Evolutionary conservation across 2,113 vertebrate species (phyloP).

Genomic region (Megaceryle maxima): DNA sequence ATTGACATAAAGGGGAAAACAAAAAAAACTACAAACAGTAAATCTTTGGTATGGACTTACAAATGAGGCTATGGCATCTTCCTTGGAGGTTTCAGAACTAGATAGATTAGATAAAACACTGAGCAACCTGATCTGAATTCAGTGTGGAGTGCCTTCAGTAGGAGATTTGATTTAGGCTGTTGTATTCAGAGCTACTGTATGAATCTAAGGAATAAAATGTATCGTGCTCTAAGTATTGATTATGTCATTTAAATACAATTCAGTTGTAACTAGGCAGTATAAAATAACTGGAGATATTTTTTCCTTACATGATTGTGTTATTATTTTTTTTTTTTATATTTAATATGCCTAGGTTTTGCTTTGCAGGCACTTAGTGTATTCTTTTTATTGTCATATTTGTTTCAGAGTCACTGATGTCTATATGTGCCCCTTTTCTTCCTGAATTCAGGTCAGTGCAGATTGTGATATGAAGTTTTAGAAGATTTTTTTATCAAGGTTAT

Average conservation of each 20-base stretch:
- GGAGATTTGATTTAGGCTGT: neutral
- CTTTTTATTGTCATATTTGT: neutral
- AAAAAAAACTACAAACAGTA: too few species aligned
- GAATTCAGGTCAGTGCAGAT: neutral
- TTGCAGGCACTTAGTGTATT: accelerated
- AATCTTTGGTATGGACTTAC: too few species aligned
- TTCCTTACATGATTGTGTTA: neutral
- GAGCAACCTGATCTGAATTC: too few species aligned
- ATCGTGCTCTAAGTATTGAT: neutral
- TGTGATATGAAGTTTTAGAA: neutral
- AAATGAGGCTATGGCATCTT: too few species aligned
- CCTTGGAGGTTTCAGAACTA: too few species aligned
- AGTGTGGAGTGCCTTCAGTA: too few species aligned
- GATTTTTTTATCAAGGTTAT: neutral
- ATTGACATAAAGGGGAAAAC: too few species aligned
- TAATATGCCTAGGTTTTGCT: neutral
- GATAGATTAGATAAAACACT: too few species aligned
- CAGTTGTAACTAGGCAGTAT: neutral
- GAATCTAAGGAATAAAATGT: neutral
- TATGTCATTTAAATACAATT: neutral
- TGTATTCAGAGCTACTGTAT: neutral
- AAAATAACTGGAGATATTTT: neutral
- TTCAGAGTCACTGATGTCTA: neutral
- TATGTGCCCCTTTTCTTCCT: neutral
- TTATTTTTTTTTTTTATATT: neutral